These are phyloP conservation scores for Sebastes kiyomatsui DNA, from an alignment of 2,797 vertebrate genomes.

Conservation along the genomic window DNA sequence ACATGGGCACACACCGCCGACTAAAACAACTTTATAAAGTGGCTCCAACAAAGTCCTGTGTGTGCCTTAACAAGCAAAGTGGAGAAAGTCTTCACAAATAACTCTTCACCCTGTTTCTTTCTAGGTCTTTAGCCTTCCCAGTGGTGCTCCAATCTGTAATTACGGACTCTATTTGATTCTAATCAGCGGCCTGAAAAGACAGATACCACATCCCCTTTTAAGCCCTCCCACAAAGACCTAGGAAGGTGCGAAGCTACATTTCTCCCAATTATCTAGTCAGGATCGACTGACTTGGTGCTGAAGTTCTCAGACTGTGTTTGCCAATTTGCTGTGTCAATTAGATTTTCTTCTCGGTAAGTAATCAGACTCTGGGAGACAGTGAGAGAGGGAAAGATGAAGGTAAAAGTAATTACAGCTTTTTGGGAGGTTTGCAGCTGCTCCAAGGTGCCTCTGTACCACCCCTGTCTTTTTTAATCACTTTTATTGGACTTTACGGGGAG, in stretches of 20 bases:
- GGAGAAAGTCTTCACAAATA: constrained; percentile 47
- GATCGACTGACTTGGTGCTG: constrained; percentile 64
- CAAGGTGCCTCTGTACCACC: constrained; percentile 49
- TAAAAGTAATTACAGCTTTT: constrained; percentile 75
- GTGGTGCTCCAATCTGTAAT: constrained; percentile 68
- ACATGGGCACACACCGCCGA: neutral
- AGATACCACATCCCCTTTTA: constrained; percentile 67
- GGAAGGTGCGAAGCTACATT: constrained; percentile 58
- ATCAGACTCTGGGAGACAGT: constrained; percentile 65
- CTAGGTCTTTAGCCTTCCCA: constrained; percentile 55
- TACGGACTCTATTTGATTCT: constrained; percentile 75
- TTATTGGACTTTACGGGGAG: constrained; percentile 63
- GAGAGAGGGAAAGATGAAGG: constrained; percentile 66
- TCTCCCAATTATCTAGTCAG: constrained; percentile 72
- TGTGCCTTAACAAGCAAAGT: constrained; percentile 36
- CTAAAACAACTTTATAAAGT: constrained; percentile 9
- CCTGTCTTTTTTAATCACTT: constrained; percentile 73
- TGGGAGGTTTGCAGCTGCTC: constrained; percentile 69
- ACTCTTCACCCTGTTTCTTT: constrained; percentile 36
- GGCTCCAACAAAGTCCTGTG: neutral
- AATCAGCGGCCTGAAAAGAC: constrained; percentile 68
- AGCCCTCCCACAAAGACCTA: constrained; percentile 61
- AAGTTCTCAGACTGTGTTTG: constrained; percentile 77
- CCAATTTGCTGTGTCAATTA: constrained; percentile 82
- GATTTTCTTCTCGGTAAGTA: constrained; percentile 81